phyloP scores from a whole-genome alignment of 2,113 vertebrate genomes.

The Grammatotria lemairii region DNA sequence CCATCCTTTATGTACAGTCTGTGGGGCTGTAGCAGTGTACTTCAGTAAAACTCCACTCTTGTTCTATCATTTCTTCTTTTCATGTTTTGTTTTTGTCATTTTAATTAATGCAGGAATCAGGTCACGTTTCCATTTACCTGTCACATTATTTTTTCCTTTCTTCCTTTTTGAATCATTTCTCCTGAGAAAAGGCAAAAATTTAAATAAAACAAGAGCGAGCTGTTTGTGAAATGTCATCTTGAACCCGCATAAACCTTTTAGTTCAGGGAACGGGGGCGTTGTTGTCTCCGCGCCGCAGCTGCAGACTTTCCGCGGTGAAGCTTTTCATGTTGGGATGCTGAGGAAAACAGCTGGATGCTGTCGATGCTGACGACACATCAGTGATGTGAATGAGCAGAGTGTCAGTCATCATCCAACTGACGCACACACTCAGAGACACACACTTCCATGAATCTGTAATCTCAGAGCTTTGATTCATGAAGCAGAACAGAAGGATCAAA shows the following conservation, averaged over 20 bases:
- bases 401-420: not conserved
- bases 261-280: not conserved
- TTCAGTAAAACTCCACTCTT: not conserved
- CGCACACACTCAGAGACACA: not conserved
- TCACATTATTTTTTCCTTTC: not conserved
- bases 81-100: not conserved
- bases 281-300: accelerated
- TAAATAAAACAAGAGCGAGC: not conserved
- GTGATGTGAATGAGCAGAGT: not conserved
- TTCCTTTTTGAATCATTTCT: not conserved
- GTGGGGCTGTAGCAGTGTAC: not conserved
- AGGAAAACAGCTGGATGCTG: not conserved
- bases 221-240: not conserved
- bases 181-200: not conserved
- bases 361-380: not conserved
- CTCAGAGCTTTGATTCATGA: not conserved
- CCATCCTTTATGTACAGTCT: not conserved
- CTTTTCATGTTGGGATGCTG: not conserved
- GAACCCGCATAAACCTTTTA: not conserved
- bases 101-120: not conserved
- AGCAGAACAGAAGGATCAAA: not conserved
- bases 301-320: not conserved
- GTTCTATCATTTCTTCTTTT: not conserved
- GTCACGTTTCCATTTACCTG: not conserved
- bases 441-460: not conserved